Conservation (phyloP, 2,888 invertebrate species). For the Ectobius pallidus region DNA sequence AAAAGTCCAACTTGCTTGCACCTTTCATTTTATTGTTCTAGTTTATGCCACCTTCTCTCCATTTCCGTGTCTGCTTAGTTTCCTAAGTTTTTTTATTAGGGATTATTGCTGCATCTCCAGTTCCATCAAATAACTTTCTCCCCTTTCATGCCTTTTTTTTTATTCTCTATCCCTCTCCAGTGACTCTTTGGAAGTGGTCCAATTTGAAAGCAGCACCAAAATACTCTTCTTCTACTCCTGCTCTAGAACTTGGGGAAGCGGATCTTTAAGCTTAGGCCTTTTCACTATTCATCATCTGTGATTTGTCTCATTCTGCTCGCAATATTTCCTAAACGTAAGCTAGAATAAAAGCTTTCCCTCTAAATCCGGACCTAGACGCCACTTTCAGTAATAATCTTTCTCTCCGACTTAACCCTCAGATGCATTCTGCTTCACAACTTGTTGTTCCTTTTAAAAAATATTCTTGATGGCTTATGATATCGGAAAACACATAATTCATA, state of each 20-base stretch:
- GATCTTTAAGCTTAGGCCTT: neutral
- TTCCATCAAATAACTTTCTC: slow-evolving; percentile 11
- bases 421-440: no score
- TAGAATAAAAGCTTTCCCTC: neutral
- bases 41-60: neutral
- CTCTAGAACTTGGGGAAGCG: no score
- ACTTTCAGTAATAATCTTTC: neutral
- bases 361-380: neutral
- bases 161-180: neutral
- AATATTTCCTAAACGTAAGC: neutral
- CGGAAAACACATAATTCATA: no score
- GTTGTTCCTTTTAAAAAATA: no score
- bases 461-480: no score
- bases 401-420: no score
- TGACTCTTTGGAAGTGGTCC: neutral
- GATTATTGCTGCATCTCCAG: slow-evolving; percentile 6
- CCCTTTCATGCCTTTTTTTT: no score
- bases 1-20: no score
- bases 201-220: slow-evolving; percentile 8
- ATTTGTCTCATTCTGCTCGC: neutral
- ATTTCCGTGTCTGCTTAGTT: neutral
- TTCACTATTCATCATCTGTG: neutral
- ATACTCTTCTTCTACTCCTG: neutral
- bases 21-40: no score
- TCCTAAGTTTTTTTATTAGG: neutral